A percentile compares a stretch with the other conserved stretches of the same genome.
These are phyloP conservation scores for Zosterops borbonicus DNA, from an alignment of 2,113 vertebrate species.

Conservation along the genomic window DNA sequence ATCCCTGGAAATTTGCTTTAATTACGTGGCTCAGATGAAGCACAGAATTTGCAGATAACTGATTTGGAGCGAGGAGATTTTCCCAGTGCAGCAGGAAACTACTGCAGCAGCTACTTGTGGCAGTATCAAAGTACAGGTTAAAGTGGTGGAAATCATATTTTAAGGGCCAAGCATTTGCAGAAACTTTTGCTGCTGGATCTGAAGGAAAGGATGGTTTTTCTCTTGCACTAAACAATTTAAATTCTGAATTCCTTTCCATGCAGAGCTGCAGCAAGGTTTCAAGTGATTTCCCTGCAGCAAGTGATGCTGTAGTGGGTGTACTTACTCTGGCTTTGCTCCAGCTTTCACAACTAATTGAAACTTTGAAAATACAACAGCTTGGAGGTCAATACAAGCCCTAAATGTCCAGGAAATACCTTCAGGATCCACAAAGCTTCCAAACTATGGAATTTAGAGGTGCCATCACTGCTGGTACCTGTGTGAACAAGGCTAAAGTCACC, in stretches of 20 bases:
- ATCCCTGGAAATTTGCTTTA: not conserved
- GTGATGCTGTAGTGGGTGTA: not conserved
- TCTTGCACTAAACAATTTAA: not conserved
- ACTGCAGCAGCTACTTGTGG: not conserved
- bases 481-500: not conserved
- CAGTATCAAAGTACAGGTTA: not conserved
- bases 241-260: not conserved
- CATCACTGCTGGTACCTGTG: not conserved
- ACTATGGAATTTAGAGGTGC: accelerated
- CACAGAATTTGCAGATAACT: not conserved
- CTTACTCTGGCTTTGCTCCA: not conserved
- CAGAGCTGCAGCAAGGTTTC: not conserved
- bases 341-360: not conserved
- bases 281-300: not conserved
- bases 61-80: not conserved
- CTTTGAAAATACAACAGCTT: not conserved
- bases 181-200: not conserved
- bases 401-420: not conserved
- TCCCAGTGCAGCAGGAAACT: not conserved
- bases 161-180: not conserved
- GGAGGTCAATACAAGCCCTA: not conserved
- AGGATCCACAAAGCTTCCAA: accelerated
- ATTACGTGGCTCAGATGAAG: not conserved
- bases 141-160: not conserved
- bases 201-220: not conserved